These are phyloP conservation scores for Pectinophora gossypiella DNA, from an alignment of 1,140 invertebrate genomes.

Conservation along the genomic window DNA sequence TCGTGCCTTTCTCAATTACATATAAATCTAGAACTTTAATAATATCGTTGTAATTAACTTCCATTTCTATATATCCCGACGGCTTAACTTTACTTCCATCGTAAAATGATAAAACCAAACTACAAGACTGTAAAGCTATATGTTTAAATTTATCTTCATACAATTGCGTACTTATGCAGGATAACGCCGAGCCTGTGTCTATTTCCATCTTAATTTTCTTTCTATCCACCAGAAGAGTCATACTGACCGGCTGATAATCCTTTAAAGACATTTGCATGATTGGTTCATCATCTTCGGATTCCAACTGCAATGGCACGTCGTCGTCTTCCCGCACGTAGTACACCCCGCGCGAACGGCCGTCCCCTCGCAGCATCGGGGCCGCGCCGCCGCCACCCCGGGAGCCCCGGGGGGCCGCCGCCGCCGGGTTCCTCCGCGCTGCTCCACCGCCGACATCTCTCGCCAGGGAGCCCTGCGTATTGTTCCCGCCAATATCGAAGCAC, in stretches of 20 bases:
- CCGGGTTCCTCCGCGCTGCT: neutral
- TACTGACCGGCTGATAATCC: slow-evolving; percentile 6
- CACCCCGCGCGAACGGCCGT: neutral
- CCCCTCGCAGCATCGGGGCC: neutral
- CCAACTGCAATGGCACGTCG: neutral
- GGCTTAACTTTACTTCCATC: slow-evolving; percentile 1
- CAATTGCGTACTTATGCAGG: slow-evolving; percentile 1
- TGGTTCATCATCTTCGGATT: neutral
- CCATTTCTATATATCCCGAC: neutral
- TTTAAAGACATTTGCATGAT: slow-evolving; percentile 1
- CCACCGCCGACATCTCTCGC: neutral
- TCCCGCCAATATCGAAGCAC: neutral
- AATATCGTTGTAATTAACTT: no score
- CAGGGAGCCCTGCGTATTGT: neutral
- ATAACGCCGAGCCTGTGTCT: slow-evolving; percentile 1
- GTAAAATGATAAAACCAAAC: slow-evolving; percentile 2
- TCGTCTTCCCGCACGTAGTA: neutral
- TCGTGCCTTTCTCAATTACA: neutral
- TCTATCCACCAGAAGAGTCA: neutral
- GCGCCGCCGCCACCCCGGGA: neutral
- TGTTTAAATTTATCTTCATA: neutral
- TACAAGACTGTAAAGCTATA: neutral
- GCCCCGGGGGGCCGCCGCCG: neutral
- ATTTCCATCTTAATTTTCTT: neutral
- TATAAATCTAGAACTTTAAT: slow-evolving; percentile 2